A percentile compares a stretch with the other conserved stretches of the same genome.
Conservation (phyloP, 2,113 vertebrate species). For the Merops nubicus region DNA sequence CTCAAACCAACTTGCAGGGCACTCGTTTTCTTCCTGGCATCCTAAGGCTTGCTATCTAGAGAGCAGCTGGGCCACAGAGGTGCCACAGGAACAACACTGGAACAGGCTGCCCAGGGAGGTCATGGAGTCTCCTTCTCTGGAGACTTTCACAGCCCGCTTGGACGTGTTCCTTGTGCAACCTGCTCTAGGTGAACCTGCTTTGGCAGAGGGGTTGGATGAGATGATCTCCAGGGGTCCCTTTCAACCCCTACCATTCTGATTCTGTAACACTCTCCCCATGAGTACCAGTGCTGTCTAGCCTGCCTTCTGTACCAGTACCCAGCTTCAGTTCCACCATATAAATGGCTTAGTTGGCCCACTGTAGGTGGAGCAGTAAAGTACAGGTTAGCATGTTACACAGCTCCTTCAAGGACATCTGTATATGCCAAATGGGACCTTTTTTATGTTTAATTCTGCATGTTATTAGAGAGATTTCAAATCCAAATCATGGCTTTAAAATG, state of each 20-base stretch:
- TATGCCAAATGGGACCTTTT: not conserved
- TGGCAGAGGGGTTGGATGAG: no score
- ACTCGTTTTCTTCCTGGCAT: not conserved
- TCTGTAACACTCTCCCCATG: no score
- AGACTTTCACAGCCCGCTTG: no score
- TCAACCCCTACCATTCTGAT: no score
- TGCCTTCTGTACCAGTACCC: rapidly evolving
- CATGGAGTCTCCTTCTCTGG: no score
- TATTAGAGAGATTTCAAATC: not conserved
- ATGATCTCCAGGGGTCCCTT: no score
- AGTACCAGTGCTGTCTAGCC: not conserved
- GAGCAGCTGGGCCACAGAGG: not conserved
- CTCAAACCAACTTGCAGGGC: not conserved
- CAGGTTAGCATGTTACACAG: not conserved
- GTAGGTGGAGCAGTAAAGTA: not conserved
- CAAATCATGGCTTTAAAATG: not conserved
- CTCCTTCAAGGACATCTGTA: not conserved
- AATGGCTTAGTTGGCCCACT: rapidly evolving
- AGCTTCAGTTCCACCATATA: not conserved
- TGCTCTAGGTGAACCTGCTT: no score
- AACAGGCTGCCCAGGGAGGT: no score
- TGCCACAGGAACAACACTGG: not conserved
- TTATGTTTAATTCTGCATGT: not conserved
- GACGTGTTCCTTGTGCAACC: no score
- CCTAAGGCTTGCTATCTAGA: not conserved